Evolutionary conservation across 2,113 vertebrate species (phyloP).

Genomic region (Strix aluco): DNA sequence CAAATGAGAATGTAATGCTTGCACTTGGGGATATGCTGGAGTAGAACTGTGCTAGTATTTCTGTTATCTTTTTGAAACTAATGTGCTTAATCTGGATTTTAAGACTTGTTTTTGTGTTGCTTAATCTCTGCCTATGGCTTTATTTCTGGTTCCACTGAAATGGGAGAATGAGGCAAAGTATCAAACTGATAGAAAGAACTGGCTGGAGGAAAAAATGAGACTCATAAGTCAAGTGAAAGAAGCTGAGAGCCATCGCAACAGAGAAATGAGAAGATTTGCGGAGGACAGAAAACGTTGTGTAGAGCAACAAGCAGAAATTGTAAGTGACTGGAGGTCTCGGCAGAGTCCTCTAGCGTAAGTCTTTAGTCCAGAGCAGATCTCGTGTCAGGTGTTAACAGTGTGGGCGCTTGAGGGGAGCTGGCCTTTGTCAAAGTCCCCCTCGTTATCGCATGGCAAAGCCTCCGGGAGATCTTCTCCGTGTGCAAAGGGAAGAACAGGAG

Average conservation of each 20-base stretch:
- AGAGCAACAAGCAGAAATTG: conserved; percentile 83
- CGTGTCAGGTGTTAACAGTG: not conserved
- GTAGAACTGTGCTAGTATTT: not conserved
- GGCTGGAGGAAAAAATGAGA: conserved; percentile 85
- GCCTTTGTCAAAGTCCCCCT: not conserved
- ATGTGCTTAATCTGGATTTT: not conserved
- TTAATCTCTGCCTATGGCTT: not conserved
- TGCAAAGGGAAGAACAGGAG: not conserved
- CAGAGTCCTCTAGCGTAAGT: no score
- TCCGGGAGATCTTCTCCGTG: not conserved
- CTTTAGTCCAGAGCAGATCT: not conserved
- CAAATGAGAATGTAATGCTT: not conserved
- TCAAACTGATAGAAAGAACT: conserved; percentile 83
- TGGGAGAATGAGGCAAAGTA: conserved; percentile 82
- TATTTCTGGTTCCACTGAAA: conserved; percentile 1
- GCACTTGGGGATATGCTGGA: not conserved
- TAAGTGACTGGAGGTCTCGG: conserved; percentile 45
- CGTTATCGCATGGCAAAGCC: not conserved
- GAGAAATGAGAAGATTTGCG: conserved; percentile 75
- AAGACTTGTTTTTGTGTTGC: not conserved
- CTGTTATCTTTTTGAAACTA: not conserved
- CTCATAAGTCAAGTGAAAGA: conserved; percentile 88
- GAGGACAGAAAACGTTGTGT: conserved; percentile 79
- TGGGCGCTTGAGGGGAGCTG: not conserved
- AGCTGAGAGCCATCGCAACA: conserved; percentile 85